Base-by-base conservation (phyloP, 1,140 invertebrate genomes). In the Cydia fagiglandana region DNA sequence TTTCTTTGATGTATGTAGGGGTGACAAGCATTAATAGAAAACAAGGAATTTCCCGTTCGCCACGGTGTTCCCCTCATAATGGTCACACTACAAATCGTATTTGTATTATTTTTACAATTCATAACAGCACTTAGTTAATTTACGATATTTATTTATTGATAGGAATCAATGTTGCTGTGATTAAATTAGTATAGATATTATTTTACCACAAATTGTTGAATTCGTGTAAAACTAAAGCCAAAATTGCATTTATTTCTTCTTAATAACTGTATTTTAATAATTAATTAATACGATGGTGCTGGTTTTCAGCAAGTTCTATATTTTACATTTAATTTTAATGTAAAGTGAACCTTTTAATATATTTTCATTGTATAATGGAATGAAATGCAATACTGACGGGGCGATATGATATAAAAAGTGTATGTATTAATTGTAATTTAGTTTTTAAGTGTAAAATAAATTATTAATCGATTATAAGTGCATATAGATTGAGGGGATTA, bases 1-100 rank as follows among this genome's bases (percentile, higher is more conserved):
- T 84, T 91, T 89, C 89, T 91, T 92, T 92, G 89, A 92, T 92
- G 88, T 92, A 88, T 88, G 78, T 82, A 79, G 88, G 90, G 91
- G 88, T 91, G 89, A 84, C 84, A 90, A 88, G 88, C 88, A 87
- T 91, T 92, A 91, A 87, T 86, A 81, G 86, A 83, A 80, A 79
- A 85, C 83, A 84, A 81, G 83, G 85, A 88, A 87, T 87, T 85
- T 89, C 86, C 88, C 20, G 20, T 61, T 91, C 88, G 89, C 90
- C 90, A 92, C 83, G 80, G 82, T 84, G 83, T 56, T 87, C 89
- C 88, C 83, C 78, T 76, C 77, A 86, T 4, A 88, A 86, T 88
- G 86, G 89, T 86, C 86, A 84, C 80, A 86, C 84, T 79, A 86
- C 82, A 83, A 84, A 89, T 84, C 78, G 81, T 88, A 86, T 90